A percentile compares a stretch with the other conserved stretches of the same genome.
phyloP scores from a whole-genome alignment of 2,888 invertebrate species.

The Andrena bucephala region DNA sequence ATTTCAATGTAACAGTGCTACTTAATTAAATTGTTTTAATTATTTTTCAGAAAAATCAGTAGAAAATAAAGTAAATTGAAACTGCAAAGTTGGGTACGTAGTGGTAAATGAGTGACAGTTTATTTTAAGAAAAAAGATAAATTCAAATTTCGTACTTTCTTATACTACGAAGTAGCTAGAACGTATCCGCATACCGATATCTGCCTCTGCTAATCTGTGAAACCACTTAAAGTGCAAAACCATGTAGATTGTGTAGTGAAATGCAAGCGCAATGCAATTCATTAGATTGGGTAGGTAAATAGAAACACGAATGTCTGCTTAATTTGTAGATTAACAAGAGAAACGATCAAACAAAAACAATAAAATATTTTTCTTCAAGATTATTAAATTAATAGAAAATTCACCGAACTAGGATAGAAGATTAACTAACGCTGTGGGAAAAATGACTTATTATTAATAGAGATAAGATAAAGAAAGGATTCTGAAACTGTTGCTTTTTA shows the following conservation, averaged over 20 bases:
- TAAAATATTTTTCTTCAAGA: too few relatives aligned
- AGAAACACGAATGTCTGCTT: slow-evolving; percentile 11
- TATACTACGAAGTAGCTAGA: slow-evolving; percentile 8
- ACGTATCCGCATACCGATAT: slow-evolving; percentile 25
- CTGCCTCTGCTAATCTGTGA: slow-evolving; percentile 40
- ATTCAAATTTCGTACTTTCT: slow-evolving; percentile 2
- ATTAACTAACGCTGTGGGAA: too few relatives aligned
- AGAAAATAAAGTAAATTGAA: slow-evolving; percentile 7
- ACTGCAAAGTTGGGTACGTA: neutral
- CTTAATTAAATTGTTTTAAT: too few relatives aligned
- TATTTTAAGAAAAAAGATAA: neutral
- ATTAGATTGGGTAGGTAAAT: slow-evolving; percentile 36
- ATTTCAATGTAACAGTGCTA: neutral
- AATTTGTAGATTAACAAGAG: slow-evolving; percentile 46
- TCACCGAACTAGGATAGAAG: too few relatives aligned
- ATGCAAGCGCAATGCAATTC: slow-evolving; percentile 50
- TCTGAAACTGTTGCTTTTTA: too few relatives aligned
- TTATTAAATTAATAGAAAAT: too few relatives aligned
- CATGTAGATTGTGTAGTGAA: slow-evolving; percentile 64
- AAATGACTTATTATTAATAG: too few relatives aligned
- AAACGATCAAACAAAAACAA: neutral
- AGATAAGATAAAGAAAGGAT: too few relatives aligned
- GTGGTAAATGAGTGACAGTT: neutral
- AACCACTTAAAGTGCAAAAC: slow-evolving; percentile 66
- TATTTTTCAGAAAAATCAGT: neutral